These are phyloP conservation scores for Danionella cerebrum DNA, from an alignment of 2,113 vertebrate species.

Conservation along the genomic window DNA sequence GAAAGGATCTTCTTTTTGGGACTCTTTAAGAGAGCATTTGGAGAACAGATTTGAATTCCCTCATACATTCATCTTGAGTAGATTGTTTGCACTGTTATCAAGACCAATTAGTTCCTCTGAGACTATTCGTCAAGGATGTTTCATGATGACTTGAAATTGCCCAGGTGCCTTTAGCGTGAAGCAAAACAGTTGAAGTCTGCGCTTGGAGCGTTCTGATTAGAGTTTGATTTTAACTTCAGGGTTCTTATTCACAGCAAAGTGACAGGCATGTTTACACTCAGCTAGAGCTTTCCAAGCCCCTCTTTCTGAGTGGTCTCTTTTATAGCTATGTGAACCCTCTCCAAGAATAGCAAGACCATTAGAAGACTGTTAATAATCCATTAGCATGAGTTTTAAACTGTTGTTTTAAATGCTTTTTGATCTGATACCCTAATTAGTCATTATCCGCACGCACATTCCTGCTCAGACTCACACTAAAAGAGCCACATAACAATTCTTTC, in stretches of 20 bases:
- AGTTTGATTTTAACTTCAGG: conserved; percentile 34
- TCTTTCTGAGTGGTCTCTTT: conserved; percentile 40
- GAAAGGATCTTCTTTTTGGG: neutral
- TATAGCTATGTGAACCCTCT: conserved; percentile 49
- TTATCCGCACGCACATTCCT: conserved; percentile 47
- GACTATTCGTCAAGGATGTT: conserved; percentile 12
- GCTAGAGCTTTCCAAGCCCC: conserved; percentile 28
- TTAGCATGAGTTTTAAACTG: conserved; percentile 52
- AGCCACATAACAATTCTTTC: conserved; percentile 36
- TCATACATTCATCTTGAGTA: neutral
- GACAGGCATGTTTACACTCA: conserved; percentile 46
- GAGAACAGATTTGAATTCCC: conserved; percentile 2
- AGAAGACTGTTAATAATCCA: conserved; percentile 61
- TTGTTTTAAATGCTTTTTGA: conserved; percentile 59
- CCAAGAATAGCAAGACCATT: conserved; percentile 56
- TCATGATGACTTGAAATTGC: conserved; percentile 2
- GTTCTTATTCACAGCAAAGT: conserved; percentile 41
- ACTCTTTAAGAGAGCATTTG: neutral
- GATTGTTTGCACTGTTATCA: conserved; percentile 11
- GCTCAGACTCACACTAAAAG: conserved; percentile 34
- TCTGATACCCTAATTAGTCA: conserved; percentile 58
- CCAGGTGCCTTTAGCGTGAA: conserved; percentile 36
- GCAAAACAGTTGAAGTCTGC: conserved; percentile 7
- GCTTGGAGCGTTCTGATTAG: conserved; percentile 35
- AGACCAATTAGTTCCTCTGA: conserved; percentile 16